Conservation (phyloP, 1,140 invertebrate species). For the Diuraphis noxia region DNA sequence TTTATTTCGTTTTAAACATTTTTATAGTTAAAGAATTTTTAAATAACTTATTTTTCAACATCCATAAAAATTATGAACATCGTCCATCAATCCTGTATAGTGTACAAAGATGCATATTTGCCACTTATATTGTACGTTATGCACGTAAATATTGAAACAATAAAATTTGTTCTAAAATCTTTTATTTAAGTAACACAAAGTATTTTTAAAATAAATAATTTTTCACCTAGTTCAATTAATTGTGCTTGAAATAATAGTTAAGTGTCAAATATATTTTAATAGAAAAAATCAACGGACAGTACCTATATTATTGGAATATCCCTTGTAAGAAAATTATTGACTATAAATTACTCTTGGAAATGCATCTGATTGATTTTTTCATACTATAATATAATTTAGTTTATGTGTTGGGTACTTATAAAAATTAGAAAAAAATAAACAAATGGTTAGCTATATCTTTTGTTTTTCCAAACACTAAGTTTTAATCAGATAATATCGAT, state of each 20-base stretch:
- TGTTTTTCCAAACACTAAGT: background rate
- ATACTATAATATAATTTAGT: background rate
- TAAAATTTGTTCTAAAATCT: too few relatives aligned
- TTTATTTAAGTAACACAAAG: too few relatives aligned
- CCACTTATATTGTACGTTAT: too few relatives aligned
- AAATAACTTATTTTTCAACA: background rate
- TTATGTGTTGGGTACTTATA: background rate
- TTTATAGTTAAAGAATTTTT: background rate
- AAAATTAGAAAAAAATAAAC: background rate
- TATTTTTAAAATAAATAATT: background rate
- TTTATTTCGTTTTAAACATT: background rate
- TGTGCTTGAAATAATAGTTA: background rate
- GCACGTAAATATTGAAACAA: too few relatives aligned
- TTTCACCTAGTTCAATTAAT: background rate
- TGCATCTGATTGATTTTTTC: background rate
- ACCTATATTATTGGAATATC: background rate
- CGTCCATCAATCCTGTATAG: background rate
- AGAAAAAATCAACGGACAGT: background rate
- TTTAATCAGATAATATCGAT: background rate
- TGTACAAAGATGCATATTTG: too few relatives aligned
- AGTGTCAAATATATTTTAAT: background rate
- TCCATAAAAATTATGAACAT: background rate
- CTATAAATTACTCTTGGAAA: background rate
- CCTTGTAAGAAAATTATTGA: background rate
- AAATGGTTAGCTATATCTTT: background rate